These are phyloP conservation scores for zebrafish (Danio rerio) DNA, from an alignment of 2,113 vertebrate species.

Conservation along the genomic window DNA sequence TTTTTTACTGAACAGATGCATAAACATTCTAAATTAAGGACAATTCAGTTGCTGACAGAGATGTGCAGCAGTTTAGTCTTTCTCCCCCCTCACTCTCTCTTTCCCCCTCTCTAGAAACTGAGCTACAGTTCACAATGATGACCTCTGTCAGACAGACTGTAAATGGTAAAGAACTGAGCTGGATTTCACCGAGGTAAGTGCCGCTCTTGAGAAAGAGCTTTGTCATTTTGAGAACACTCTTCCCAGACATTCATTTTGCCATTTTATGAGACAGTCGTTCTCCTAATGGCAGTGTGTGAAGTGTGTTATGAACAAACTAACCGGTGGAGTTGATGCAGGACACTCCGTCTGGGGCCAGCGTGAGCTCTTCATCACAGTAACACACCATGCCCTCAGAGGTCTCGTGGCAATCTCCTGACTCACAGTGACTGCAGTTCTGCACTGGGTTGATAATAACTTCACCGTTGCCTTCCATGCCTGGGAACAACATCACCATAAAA, in stretches of 20 bases:
- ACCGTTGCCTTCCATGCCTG: conserved; percentile 92
- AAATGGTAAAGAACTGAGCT: conserved; percentile 4
- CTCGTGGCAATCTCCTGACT: conserved; percentile 87
- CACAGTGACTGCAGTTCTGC: conserved; percentile 96
- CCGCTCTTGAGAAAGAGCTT: conserved; percentile 9
- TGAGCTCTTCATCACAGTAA: conserved; percentile 86
- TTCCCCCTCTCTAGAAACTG: neutral
- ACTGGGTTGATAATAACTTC: conserved; percentile 92
- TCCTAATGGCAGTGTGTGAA: neutral
- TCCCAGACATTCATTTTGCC: conserved; percentile 50
- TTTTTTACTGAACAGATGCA: neutral
- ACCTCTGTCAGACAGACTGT: neutral
- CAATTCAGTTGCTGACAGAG: neutral
- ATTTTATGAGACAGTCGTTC: neutral
- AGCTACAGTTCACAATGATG: neutral
- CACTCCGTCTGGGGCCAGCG: conserved; percentile 83
- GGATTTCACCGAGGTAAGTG: neutral
- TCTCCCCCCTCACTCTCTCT: neutral
- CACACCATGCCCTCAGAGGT: conserved; percentile 82
- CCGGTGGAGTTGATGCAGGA: conserved; percentile 82
- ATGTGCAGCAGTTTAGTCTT: neutral
- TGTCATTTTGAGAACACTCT: conserved; percentile 4
- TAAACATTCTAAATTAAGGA: neutral
- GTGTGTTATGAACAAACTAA: conserved; percentile 49
- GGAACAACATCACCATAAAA: conserved; percentile 5